Conservation (phyloP, 2,797 vertebrate species). For the Lindbergichthys nudifrons region DNA sequence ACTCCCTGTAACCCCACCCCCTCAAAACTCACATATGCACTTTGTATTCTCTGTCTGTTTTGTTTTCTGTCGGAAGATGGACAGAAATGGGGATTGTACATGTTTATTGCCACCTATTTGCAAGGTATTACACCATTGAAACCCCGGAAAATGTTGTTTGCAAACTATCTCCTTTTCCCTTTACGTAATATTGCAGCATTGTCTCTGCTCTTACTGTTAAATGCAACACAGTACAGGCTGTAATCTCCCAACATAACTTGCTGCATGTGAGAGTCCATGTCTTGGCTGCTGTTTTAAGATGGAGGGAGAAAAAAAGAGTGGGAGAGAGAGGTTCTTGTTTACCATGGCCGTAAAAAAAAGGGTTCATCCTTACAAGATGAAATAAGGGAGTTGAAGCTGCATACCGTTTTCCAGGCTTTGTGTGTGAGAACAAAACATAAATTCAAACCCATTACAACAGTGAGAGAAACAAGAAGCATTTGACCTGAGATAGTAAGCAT, state of each 20-base stretch:
- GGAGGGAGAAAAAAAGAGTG: constrained; percentile 28
- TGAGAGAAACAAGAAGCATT: constrained; percentile 6
- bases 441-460: neutral
- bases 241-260: constrained; percentile 38
- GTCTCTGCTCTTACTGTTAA: constrained; percentile 16
- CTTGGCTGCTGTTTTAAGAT: constrained; percentile 48
- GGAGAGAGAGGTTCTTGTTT: constrained; percentile 62
- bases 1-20: constrained; percentile 59
- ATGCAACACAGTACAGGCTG: constrained; percentile 16
- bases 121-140: neutral
- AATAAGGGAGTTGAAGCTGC: constrained; percentile 51
- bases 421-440: neutral
- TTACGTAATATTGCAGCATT: too few species aligned
- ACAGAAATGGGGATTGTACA: constrained; percentile 20
- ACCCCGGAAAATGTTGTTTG: neutral
- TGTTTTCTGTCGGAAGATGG: constrained; percentile 30
- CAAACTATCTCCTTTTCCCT: too few species aligned
- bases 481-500: constrained; percentile 3
- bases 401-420: constrained; percentile 50
- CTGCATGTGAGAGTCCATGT: constrained; percentile 22
- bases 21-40: constrained; percentile 48
- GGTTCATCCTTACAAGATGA: constrained; percentile 67
- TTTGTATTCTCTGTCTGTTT: constrained; percentile 35
- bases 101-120: constrained; percentile 16
- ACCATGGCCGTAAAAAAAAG: constrained; percentile 60